phyloP scores from a whole-genome alignment of 2,113 vertebrate genomes.

The Cyprinodon brontotheroides region DNA sequence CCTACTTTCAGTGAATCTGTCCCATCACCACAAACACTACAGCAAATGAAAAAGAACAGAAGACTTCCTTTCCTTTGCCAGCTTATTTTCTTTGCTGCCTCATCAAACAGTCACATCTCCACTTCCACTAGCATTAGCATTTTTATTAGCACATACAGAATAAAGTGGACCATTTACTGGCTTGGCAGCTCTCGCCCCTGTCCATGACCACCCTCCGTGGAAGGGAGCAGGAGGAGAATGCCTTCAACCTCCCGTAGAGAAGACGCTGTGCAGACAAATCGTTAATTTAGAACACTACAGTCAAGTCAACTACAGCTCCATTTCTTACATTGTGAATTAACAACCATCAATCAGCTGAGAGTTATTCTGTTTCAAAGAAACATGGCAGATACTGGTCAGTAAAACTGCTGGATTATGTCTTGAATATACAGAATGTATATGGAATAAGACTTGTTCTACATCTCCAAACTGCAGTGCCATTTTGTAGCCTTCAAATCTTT shows the following conservation, averaged over 20 bases:
- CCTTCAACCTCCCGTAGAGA: conserved; percentile 29
- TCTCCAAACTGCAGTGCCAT: too few species aligned
- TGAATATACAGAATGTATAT: too few species aligned
- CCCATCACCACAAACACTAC: conserved; percentile 53
- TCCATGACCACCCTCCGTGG: conserved; percentile 13
- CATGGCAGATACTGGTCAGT: background rate
- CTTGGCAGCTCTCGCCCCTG: conserved; percentile 28
- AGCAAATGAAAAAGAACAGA: background rate
- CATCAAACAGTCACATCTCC: conserved; percentile 40
- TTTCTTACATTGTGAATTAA: background rate
- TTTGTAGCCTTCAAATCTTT: too few species aligned
- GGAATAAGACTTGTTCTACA: too few species aligned
- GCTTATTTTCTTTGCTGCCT: conserved; percentile 22
- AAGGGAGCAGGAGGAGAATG: conserved; percentile 37
- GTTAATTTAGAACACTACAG: conserved; percentile 16
- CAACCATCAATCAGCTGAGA: background rate
- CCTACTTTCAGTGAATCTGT: conserved; percentile 65
- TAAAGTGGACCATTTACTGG: conserved; percentile 65
- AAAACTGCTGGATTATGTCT: too few species aligned
- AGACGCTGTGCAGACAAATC: conserved; percentile 18
- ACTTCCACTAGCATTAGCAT: conserved; percentile 63
- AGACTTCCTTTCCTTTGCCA: conserved; percentile 16
- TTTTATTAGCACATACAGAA: conserved; percentile 72
- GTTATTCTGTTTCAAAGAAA: background rate
- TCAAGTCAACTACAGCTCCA: conserved; percentile 7